Base-by-base conservation (phyloP, 2,888 invertebrate species). In the Furcula furcula region DNA sequence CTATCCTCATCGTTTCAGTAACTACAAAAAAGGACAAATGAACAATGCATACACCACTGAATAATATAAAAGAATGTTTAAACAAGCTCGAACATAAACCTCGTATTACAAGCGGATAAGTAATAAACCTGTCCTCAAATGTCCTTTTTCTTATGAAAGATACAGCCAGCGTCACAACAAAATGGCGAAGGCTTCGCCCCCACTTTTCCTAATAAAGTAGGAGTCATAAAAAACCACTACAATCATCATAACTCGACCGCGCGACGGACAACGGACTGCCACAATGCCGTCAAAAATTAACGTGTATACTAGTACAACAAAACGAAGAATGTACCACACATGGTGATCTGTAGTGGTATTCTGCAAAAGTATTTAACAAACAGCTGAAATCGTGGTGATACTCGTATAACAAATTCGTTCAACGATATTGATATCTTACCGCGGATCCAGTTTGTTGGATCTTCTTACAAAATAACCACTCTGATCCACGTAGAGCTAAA, bases 171-270 rank as follows among this genome's bases (percentile, higher is more conserved):
- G 69, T 74, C 67, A 55, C 66, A 44, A 57, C 66, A 62, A 60
- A 68, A 75, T 71, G 70, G 62, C 62, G 47, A 55, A 65, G 65
- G 69, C 54, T 25, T 35, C 30, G 18, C 74, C 61, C 57, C 70
- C 77, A 80, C 77, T 82, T 79, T 75, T 69, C 68, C 70, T 78
- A 83, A 84, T 84, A 81, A 83, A 85, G 71, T 72, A 74, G 59
- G 41, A 56, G 60, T 71, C 78, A 69, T 85, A 87, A 84, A 85
- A 81, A 76, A 65, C 70, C 85, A 85, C 86, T 86, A 83, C 84
- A 86, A 86, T 87, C 86, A 85, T 84, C 77, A 84, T 87, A 87
- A 85, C 78, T 67, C 56, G 63, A 48, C 50, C 40, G 52, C 49
- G 53, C 55, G 57, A 60, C 55, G 72, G 73, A 66, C 67, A 49